Base-by-base conservation (phyloP, 2,797 vertebrate genomes). In the Chaunax sp. region DNA sequence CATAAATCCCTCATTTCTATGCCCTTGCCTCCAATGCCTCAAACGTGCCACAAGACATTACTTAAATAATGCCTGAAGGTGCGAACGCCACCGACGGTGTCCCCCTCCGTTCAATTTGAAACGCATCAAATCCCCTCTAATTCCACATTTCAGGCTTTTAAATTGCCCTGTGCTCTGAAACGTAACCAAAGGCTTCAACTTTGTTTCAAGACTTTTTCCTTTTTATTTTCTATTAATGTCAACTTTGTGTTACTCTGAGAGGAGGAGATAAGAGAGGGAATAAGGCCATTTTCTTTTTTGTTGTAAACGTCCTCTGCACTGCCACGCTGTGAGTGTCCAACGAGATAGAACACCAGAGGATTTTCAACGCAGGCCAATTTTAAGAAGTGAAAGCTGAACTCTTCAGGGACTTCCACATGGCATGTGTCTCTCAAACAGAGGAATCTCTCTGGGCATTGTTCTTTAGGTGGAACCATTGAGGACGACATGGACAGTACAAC, bases 51-150 rank as follows among this genome's bases (percentile, higher is more conserved):
- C 88, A 91, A 93, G 87, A 92, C 90, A 92, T 92, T 93, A 93
- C 92, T 91, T 91, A 90, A 90, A 90, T 87, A 89, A 91, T 49
- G 85, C 87, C 90, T 92, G 90, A 92, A 90, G 91, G 89, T 88
- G 84, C 83, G 78, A 85, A 87, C 79, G 69, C 88, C 82, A 85
- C 89, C 70, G 87, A 90, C 79, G 76, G 86, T 88, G 89, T 90
- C 87, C 85, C 86, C 78, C 80, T 87, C 83, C 80, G 71, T 90
- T 93, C 90, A 91, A 92, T 92, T 92, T 91, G 91, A 91, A 94
- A 92, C 86, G 90, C 92, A 93, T 93, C 92, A 93, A 91, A 92
- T 94, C 91, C 90, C 85, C 92, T 85, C 87, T 91, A 91, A 92
- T 92, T 92, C 91, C 88, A 89, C 92, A 92, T 90, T 92, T 89